Base-by-base conservation (phyloP, 2,888 invertebrate species). In the Athalia cordata region DNA sequence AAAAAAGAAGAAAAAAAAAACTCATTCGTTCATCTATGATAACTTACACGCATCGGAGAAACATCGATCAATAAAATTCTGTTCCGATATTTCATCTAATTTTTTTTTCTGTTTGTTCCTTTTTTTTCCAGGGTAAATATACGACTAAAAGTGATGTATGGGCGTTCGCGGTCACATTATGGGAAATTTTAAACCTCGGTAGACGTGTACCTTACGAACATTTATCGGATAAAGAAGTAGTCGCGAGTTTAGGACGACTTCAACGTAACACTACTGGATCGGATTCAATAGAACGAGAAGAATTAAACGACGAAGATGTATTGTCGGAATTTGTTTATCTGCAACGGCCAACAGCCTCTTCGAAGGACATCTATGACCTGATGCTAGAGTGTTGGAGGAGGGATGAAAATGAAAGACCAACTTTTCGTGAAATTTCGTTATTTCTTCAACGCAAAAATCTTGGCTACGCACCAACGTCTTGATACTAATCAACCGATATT, bases 131-230 rank as follows among this genome's bases (percentile, higher is more conserved):
- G 94, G 96, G 95, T 29, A 95, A 95, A 86, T 97, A 97, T 90
- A 96, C 97, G 77, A 96, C 96, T 79, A 96, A 96, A 90, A 96
- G 95, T 86, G 97, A 98, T 89, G 96, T 97, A 0, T 98, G 97
- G 97, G 94, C 97, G 11, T 97, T 96, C 90, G 97, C 95, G 0
- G 96, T 97, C 29, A 96, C 96, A 0, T 91, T 97, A 68, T 96
- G 97, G 94, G 97, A 98, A 91, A 94, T 98, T 79, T 92, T 96
- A 85, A 95, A 95, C 8, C 92, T 95, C 77, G 96, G 96, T 83
- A 92, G 95, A 68, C 93, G 95, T 75, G 93, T 94, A 79, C 97
- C 97, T 0, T 97, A 94, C 90, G 94, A 95, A 78, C 93, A 94
- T 80, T 89, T 96, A 82, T 93, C 93, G 13, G 96, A 97, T 88